Conservation (phyloP, 2,797 vertebrate genomes). For the Pseudomugil gertrudae region DNA sequence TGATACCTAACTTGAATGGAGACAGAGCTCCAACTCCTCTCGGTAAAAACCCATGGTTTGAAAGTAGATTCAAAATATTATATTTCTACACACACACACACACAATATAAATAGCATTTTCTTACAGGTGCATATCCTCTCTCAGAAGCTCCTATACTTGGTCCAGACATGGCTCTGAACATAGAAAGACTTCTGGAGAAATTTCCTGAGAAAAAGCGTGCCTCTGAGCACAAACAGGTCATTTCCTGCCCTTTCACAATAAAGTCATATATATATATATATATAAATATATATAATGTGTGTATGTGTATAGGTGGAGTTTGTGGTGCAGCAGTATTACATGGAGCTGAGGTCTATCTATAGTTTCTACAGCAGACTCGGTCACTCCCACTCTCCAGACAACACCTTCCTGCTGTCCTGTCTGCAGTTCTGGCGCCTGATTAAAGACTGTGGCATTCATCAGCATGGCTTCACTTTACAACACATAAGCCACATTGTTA, state of each 20-base stretch:
- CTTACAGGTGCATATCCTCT: slow-evolving; percentile 31
- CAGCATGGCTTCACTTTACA: slow-evolving; percentile 80
- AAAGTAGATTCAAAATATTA: too few species aligned
- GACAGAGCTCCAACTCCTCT: slow-evolving; percentile 34
- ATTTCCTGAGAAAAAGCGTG: slow-evolving; percentile 72
- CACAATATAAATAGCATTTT: slow-evolving; percentile 9
- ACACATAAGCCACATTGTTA: slow-evolving; percentile 81
- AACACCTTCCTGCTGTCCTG: slow-evolving; percentile 84
- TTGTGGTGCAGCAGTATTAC: slow-evolving; percentile 81
- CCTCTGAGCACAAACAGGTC: slow-evolving; percentile 85
- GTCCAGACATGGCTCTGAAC: slow-evolving; percentile 79
- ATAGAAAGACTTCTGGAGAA: slow-evolving; percentile 76
- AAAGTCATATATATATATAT: background rate
- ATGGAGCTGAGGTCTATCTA: slow-evolving; percentile 84
- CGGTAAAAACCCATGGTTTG: slow-evolving; percentile 67
- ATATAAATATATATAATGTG: too few species aligned
- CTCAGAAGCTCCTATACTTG: slow-evolving; percentile 54
- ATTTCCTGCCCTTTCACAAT: background rate
- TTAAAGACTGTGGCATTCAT: slow-evolving; percentile 90
- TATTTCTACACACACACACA: too few species aligned
- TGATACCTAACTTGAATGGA: slow-evolving; percentile 37
- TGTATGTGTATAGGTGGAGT: slow-evolving; percentile 90
- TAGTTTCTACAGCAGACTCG: slow-evolving; percentile 88
- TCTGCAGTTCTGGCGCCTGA: slow-evolving; percentile 90
- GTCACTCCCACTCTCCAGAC: slow-evolving; percentile 73